Evolutionary conservation across 2,113 vertebrate species (phyloP), one percentile per base, ranked within the genome.

Genomic region (Cynoglossus semilaevis): DNA sequence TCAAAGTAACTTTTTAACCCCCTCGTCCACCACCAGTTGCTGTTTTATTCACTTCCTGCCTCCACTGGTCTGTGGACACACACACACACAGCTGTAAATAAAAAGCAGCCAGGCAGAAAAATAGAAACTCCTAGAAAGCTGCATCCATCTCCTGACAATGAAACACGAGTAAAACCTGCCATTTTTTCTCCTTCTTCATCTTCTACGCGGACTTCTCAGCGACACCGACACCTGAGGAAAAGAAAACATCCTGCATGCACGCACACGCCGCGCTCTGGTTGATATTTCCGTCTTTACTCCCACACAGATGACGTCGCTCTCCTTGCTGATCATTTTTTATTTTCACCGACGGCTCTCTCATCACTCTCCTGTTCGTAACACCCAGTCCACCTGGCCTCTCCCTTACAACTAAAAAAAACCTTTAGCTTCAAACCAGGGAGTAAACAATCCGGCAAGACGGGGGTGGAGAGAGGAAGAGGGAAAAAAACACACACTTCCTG

Each of bases 371-470:
- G 15, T 54, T 18, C 50, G 15, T 19, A 48, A 37, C 14, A 9
- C 35, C 22, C 22, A 8, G 0, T 9, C 44, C 17, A 52, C 58
- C 60, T 40, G 15, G 42, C 45, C 38, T 41, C 38, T 50, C 0
- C 66, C 53, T 38, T 45, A 53, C 51, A 34, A 19, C 55, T 22
- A 51, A 12, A 8, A 1, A 15, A 59, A 43, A 15, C 38, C 8
- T n/a, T 58, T 14, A 16, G 42, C 37, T 76, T 29, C 37, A 51
- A 60, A 63, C 22, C 2, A 49, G 50, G n/a, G 8, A 34, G 58
- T 76, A 67, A 82, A 85, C 61, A 58, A 52, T 6, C 49, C 4
- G 34, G 67, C 10, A 72, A 62, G 79, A 79, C 70, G 63, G 70
- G 9, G 7, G 36, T 9, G 3, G 7, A 12, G 60, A 14, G 15